Conservation (phyloP, 92 coral and sea anemone genomes). For the Pocillopora grandis region DNA sequence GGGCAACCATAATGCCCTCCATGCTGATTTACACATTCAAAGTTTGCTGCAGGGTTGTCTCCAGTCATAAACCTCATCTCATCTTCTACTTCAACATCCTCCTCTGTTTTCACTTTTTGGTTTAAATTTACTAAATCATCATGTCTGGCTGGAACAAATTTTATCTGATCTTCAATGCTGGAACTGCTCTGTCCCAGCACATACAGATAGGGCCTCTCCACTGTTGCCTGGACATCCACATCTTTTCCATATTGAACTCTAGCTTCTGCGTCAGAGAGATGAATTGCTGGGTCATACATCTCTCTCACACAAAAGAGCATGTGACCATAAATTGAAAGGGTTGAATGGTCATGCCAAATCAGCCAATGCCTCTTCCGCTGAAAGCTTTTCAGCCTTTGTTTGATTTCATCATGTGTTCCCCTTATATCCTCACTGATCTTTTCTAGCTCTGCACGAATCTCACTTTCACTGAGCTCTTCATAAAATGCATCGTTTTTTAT, state of each 20-base stretch:
- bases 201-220: conserved; percentile 61
- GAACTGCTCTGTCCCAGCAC: conserved; percentile 50
- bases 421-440: conserved; percentile 15
- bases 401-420: conserved; percentile 21
- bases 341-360: conserved; percentile 54
- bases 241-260: conserved; percentile 16
- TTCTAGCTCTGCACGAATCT: conserved; percentile 32
- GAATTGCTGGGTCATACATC: conserved; percentile 47
- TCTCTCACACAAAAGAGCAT: conserved; percentile 25
- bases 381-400: background rate
- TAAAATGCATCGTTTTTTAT: conserved; percentile 29
- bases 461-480: conserved; percentile 24
- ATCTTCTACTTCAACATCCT: conserved; percentile 29
- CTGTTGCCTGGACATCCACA: conserved; percentile 52
- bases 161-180: conserved; percentile 57
- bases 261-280: conserved; percentile 35
- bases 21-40: conserved; percentile 61
- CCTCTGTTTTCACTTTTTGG: conserved; percentile 16
- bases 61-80: conserved; percentile 55
- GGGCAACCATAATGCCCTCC: conserved; percentile 60
- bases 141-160: conserved; percentile 47
- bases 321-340: conserved; percentile 47
- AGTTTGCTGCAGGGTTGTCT: conserved; percentile 43
- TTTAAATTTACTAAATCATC: conserved; percentile 42
- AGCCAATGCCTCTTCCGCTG: conserved; percentile 57